Percentiles rank a stretch among this genome's conserved stretches.
Evolutionary conservation across 2,888 invertebrate genomes (phyloP).

Genomic region (Pseudococcus longispinus): DNA sequence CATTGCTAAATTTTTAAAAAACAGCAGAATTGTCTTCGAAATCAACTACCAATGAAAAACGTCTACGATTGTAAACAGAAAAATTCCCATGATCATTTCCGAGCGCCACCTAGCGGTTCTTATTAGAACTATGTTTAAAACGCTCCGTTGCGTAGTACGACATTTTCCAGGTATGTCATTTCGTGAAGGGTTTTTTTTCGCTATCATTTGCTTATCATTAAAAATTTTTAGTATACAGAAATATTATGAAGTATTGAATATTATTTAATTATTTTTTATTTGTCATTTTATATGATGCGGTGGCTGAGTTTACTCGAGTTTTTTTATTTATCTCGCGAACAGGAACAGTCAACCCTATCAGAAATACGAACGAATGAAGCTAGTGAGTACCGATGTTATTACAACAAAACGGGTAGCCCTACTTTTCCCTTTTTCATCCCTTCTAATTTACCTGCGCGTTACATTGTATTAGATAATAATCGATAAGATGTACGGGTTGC

Average conservation of each 20-base stretch:
- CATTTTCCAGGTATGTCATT: too few species aligned
- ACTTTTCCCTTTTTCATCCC: slow-evolving; percentile 50
- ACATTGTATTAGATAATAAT: slow-evolving; percentile 55
- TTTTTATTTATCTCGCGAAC: not conserved
- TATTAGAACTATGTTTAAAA: too few species aligned
- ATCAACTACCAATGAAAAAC: too few species aligned
- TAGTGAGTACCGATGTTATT: slow-evolving; percentile 32
- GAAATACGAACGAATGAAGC: not conserved
- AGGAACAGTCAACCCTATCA: not conserved
- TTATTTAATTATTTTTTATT: not conserved
- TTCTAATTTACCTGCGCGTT: slow-evolving; percentile 56
- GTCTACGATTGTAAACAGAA: too few species aligned
- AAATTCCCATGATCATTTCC: too few species aligned
- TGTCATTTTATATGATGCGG: not conserved
- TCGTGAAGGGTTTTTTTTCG: not conserved
- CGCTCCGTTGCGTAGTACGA: too few species aligned
- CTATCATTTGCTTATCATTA: not conserved
- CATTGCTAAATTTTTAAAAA: too few species aligned
- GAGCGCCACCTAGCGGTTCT: too few species aligned
- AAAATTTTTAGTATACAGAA: not conserved
- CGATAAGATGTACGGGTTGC: slow-evolving; percentile 55
- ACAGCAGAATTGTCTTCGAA: too few species aligned
- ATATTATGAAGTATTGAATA: too few species aligned
- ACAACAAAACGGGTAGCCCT: slow-evolving; percentile 46
- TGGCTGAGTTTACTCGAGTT: not conserved